Base-by-base conservation (phyloP, 2,797 vertebrate species). In the Caiman crocodilus region DNA sequence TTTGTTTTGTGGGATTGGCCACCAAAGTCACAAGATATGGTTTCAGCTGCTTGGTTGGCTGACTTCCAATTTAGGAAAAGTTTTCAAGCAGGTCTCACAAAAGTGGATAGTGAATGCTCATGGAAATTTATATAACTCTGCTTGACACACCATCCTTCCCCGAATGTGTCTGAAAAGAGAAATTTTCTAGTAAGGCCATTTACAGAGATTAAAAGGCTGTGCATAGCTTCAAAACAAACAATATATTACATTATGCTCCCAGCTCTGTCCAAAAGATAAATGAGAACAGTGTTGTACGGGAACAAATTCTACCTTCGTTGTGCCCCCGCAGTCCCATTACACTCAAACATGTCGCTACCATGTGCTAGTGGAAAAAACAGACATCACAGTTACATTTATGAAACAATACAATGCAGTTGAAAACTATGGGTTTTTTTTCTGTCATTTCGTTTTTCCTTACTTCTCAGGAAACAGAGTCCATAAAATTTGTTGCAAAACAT, bases 401-500 rank as follows among this genome's bases (percentile, higher is more conserved):
- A 75, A 90, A 73, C n/a, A 64, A n/a, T 11, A 83, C 25, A 26
- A 56, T 86, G 35, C 1, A 1, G 50, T 64, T 61, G 81, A 80
- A 88, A 71, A 26, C 5, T 88, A 87, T 14, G n/a, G n/a, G 82
- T 83, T 87, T 85, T 80, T 59, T 12, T 74, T 35, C 59, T 76
- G 28, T 5, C 84, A 10, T 12, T 11, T 85, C 67, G 61, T 25
- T 79, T 1, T 93, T 96, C 79, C 93, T 95, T 94, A 78, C 86
- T 50, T 91, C 60, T 76, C 74, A 28, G 84, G 25, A 26, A 50
- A 73, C 88, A 78, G 50, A 90, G 67, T 42, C 35, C 67, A 17
- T 71, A 90, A 91, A 81, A 88, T 59, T 10, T 87, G 76, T 91
- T 96, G 84, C 15, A 4, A 93, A 96, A 96, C n/a, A 50, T 90